Evolutionary conservation across 1,140 invertebrate species (phyloP).

Genomic region (Apis mellifera): Amel_HAv3.1 CM009945.2:9276501-9277000

Average conservation of each 20-base stretch:
- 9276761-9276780: constrained; percentile 14
- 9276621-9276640: constrained; percentile 13
- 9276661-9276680: constrained; percentile 24
- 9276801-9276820: background rate
- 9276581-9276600: constrained; percentile 73
- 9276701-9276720: background rate
- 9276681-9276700: constrained; percentile 25
- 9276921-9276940: too few relatives aligned
- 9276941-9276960: too few relatives aligned
- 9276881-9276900: too few relatives aligned
- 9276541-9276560: constrained; percentile 62
- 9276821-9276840: constrained; percentile 14
- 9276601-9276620: constrained; percentile 50
- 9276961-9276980: too few relatives aligned
- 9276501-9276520: constrained; percentile 29
- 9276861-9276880: background rate
- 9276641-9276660: constrained; percentile 23
- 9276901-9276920: too few relatives aligned
- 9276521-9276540: constrained; percentile 49
- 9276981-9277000: too few relatives aligned
- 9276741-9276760: constrained; percentile 9
- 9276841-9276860: constrained; percentile 12
- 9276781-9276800: constrained; percentile 14
- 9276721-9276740: background rate
- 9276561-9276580: constrained; percentile 67